Evolutionary conservation across 1,140 invertebrate species (phyloP).

Genomic region (Nilaparvata lugens): DNA sequence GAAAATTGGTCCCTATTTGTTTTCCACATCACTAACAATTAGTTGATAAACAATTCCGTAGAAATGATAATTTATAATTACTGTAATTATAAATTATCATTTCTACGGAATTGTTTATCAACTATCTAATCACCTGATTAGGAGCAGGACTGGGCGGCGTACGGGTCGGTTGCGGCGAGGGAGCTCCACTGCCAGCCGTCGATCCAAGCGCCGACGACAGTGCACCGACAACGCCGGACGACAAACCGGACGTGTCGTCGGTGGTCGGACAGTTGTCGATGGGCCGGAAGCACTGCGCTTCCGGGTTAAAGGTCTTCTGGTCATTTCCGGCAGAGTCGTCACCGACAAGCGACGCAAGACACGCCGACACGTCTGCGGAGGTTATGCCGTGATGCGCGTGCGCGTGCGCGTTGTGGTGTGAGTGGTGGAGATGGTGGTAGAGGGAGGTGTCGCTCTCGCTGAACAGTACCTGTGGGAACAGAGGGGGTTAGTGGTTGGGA

Average conservation of each 20-base stretch:
- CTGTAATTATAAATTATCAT: too few species aligned
- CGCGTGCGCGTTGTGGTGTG: not conserved
- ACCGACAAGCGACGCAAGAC: not conserved
- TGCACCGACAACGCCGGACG: conserved; percentile 48
- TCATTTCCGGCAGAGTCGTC: conserved; percentile 55
- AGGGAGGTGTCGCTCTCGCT: conserved; percentile 41
- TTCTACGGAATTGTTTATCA: too few species aligned
- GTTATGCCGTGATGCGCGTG: conserved; percentile 33
- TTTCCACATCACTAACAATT: too few species aligned
- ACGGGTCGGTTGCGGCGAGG: conserved; percentile 15
- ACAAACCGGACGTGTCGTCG: conserved; percentile 43
- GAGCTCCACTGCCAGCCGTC: conserved; percentile 15
- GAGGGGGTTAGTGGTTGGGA: too few species aligned
- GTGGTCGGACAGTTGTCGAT: conserved; percentile 68
- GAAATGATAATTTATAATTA: too few species aligned
- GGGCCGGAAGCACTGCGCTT: conserved; percentile 91
- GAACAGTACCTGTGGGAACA: conserved; percentile 43
- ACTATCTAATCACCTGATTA: too few species aligned
- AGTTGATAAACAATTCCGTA: too few species aligned
- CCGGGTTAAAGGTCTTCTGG: conserved; percentile 88
- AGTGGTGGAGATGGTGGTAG: not conserved
- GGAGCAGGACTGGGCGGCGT: conserved; percentile 7
- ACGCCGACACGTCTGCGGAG: conserved; percentile 40
- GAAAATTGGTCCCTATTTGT: too few species aligned
- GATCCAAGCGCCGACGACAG: conserved; percentile 11